Percentiles rank a stretch among this genome's conserved stretches.
Evolutionary conservation across 1,140 invertebrate genomes (phyloP).

Genomic region (Pollicipes pollicipes): DNA sequence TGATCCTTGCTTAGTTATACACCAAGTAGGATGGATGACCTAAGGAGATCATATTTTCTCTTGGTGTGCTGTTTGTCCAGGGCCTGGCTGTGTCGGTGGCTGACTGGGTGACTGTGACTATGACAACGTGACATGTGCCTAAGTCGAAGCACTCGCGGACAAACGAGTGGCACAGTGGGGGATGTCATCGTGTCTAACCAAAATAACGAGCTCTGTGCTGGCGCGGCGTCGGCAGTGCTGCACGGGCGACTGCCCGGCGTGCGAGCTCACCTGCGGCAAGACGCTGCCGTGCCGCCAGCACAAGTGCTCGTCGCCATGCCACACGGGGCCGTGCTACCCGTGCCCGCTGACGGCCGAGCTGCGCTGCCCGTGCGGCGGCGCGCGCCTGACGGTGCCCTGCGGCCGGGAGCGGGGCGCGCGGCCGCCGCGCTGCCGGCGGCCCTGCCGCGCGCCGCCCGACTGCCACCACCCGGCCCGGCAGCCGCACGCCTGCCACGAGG

Average conservation of each 20-base stretch:
- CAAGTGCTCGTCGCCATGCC: slow-evolving; percentile 69
- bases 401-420: slow-evolving; percentile 44
- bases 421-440: slow-evolving; percentile 23
- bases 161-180: no score
- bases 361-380: slow-evolving; percentile 62
- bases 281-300: slow-evolving; percentile 68
- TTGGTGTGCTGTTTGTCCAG: no score
- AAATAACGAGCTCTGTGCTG: no score
- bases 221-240: no score
- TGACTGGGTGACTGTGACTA: no score
- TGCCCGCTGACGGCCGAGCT: slow-evolving; percentile 58
- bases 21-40: no score
- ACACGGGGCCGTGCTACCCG: slow-evolving; percentile 77
- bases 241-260: slow-evolving; percentile 60
- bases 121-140: no score
- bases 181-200: no score
- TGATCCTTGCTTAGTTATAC: no score
- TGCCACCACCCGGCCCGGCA: slow-evolving; percentile 55
- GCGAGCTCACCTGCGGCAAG: slow-evolving; percentile 70
- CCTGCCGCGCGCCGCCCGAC: slow-evolving; percentile 41
- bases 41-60: no score
- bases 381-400: slow-evolving; percentile 63
- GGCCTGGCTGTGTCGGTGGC: no score
- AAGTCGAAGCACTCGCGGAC: no score
- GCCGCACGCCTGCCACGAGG: slow-evolving; percentile 69